Evolutionary conservation across 37 sponge, comb jelly and placozoan genomes (phyloP).

Genomic region (Oopsacas minuta): DNA sequence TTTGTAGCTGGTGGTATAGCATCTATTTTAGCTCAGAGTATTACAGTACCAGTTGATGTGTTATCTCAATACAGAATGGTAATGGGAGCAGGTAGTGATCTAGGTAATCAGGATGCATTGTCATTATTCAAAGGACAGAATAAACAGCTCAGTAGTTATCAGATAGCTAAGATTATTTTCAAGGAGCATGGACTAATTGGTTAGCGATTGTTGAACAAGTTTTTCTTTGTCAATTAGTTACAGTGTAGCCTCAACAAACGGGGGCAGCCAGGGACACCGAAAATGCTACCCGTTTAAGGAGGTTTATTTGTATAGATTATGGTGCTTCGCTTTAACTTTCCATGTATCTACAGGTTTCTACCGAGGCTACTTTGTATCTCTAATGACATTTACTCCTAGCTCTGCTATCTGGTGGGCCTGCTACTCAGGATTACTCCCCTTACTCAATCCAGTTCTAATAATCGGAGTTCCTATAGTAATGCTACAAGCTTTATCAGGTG

Average conservation of each 20-base stretch:
- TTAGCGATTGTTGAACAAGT: no score
- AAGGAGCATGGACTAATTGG: background rate
- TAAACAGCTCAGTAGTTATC: background rate
- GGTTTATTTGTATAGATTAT: no score
- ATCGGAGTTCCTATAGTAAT: conserved; percentile 29
- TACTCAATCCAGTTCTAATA: background rate
- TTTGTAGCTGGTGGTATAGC: conserved; percentile 61
- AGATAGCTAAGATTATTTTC: background rate
- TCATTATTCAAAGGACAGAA: background rate
- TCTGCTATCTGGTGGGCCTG: conserved; percentile 86
- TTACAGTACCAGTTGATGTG: conserved; percentile 81
- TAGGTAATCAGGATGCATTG: background rate
- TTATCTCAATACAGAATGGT: conserved; percentile 82
- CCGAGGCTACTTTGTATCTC: conserved; percentile 65
- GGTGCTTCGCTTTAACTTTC: no score
- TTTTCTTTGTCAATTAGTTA: no score
- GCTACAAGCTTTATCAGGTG: conserved; percentile 55
- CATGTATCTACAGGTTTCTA: conserved; percentile 62
- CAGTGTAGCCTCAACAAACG: no score
- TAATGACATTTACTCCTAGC: conserved; percentile 81
- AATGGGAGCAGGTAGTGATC: conserved; percentile 44
- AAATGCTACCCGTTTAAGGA: no score
- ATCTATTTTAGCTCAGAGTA: conserved; percentile 64
- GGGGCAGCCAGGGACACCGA: no score
- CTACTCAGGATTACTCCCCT: conserved; percentile 26